phyloP scores from a whole-genome alignment of 2,797 vertebrate species.

The Menidia menidia region DNA sequence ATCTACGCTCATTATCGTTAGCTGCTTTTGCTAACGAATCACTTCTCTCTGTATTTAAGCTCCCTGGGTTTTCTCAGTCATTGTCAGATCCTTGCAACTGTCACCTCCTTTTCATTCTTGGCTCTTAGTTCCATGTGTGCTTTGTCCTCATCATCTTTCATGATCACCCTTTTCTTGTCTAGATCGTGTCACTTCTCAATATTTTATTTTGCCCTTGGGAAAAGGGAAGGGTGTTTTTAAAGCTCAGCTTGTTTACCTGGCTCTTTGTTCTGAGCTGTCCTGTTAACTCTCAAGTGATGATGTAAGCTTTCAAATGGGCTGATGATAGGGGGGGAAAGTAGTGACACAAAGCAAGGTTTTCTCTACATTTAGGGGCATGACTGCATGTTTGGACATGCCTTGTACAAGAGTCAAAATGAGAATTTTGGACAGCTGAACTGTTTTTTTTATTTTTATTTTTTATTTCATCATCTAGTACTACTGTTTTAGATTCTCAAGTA shows the following conservation, averaged over 20 bases:
- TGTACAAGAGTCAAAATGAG: slow-evolving; percentile 5
- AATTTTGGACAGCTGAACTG: slow-evolving; percentile 46
- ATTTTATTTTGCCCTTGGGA: slow-evolving; percentile 18
- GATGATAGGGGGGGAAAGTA: slow-evolving; percentile 66
- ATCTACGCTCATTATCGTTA: too few species aligned
- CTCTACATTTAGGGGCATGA: slow-evolving; percentile 39
- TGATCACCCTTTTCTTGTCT: background rate
- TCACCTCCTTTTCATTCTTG: too few species aligned
- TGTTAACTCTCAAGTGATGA: slow-evolving; percentile 72
- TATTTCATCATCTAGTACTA: too few species aligned
- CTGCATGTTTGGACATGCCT: slow-evolving; percentile 28
- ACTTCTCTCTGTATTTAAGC: too few species aligned
- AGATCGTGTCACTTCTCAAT: too few species aligned
- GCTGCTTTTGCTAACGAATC: too few species aligned
- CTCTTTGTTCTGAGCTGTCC: slow-evolving; percentile 72
- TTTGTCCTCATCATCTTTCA: too few species aligned
- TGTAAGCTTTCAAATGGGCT: slow-evolving; percentile 53
- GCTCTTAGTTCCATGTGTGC: too few species aligned
- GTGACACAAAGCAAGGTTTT: slow-evolving; percentile 39
- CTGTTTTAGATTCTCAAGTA: too few species aligned
- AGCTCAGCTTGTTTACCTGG: slow-evolving; percentile 69
- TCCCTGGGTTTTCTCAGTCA: too few species aligned
- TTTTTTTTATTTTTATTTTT: background rate
- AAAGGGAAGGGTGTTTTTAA: slow-evolving; percentile 30
- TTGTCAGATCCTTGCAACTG: too few species aligned